These are phyloP conservation scores for Tinea semifulvella DNA, from an alignment of 2,888 invertebrate species.

Conservation along the genomic window DNA sequence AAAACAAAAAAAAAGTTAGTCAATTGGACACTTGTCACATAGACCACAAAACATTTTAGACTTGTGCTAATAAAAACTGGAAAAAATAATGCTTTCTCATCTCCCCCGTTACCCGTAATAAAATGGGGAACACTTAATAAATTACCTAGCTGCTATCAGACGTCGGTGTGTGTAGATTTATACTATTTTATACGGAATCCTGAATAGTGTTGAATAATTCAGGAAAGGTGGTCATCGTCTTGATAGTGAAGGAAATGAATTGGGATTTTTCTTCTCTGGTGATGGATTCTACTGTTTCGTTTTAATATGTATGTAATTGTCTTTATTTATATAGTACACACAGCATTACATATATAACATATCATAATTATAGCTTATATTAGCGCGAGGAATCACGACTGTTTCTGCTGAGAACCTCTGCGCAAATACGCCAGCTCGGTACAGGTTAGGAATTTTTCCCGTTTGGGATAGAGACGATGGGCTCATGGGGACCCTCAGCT, in stretches of 20 bases:
- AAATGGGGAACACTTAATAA: slow-evolving; percentile 6
- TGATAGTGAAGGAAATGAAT: background rate
- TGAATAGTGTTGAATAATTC: slow-evolving; percentile 5
- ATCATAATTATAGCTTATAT: background rate
- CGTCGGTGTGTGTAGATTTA: background rate
- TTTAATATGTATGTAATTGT: slow-evolving; percentile 1
- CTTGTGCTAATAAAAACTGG: no score
- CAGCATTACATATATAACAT: background rate
- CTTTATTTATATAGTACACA: background rate
- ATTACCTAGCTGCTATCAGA: background rate
- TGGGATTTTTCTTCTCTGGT: background rate
- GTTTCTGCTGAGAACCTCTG: no score
- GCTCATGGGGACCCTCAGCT: no score
- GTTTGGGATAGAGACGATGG: no score
- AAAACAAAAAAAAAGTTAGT: no score
- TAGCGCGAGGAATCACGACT: background rate
- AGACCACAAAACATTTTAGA: no score
- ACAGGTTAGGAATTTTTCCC: no score
- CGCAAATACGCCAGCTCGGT: no score
- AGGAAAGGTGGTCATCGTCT: background rate
- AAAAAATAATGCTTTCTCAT: no score
- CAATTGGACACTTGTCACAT: no score
- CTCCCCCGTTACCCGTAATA: no score
- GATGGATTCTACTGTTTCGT: slow-evolving; percentile 1
- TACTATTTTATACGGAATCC: background rate